These are phyloP conservation scores for Hyposoter dolosus DNA, from an alignment of 2,888 invertebrate genomes.

Conservation along the genomic window DNA sequence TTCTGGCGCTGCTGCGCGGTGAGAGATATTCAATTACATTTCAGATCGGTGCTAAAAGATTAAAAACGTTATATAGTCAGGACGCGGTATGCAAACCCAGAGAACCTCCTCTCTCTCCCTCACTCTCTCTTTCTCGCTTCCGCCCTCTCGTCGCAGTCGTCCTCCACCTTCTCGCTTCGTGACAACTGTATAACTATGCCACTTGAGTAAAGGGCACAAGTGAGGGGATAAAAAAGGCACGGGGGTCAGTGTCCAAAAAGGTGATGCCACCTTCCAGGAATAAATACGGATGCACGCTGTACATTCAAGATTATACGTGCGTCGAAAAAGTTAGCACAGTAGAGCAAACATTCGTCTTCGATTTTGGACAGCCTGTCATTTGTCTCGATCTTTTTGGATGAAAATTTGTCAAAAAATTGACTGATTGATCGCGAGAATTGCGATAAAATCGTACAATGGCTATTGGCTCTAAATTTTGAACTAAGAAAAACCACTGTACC, in stretches of 20 bases:
- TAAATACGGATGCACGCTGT: conserved; percentile 71
- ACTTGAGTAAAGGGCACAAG: conserved; percentile 38
- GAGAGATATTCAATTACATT: conserved; percentile 82
- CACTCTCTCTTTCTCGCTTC: conserved; percentile 42
- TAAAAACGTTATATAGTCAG: conserved; percentile 53
- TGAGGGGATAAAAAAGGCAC: conserved; percentile 45
- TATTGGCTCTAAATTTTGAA: neutral
- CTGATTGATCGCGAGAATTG: neutral
- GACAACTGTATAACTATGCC: conserved; percentile 80
- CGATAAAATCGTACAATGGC: neutral
- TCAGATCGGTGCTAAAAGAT: conserved; percentile 79
- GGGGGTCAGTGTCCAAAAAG: conserved; percentile 75
- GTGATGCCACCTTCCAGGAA: conserved; percentile 78
- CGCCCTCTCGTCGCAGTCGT: conserved; percentile 50
- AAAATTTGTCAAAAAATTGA: neutral
- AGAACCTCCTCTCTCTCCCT: conserved; percentile 24
- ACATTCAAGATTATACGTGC: neutral
- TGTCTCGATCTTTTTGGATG: neutral
- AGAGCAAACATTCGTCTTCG: neutral
- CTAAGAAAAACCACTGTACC: neutral
- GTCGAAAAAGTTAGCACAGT: neutral
- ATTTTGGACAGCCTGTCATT: neutral
- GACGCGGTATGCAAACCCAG: conserved; percentile 54
- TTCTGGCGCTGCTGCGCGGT: conserved; percentile 43
- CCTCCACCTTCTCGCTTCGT: conserved; percentile 67